Evolutionary conservation across 1,140 invertebrate genomes (phyloP), one percentile per base, ranked within the genome.

Genomic region (Nasonia vitripennis): DNA sequence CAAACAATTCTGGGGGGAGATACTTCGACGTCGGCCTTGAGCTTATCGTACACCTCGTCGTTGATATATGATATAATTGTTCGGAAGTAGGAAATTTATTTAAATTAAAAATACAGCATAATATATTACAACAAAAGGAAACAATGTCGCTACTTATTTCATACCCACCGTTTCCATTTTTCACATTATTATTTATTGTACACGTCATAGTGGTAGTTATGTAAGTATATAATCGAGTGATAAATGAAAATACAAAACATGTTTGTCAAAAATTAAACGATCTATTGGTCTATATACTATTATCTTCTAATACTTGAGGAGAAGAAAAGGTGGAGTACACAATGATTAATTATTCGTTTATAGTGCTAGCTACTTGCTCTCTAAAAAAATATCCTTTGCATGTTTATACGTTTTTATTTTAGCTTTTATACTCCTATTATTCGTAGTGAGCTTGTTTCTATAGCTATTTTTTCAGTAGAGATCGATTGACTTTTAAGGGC

Each of bases 71-170:
- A 45, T 78, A 82, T 48, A 67, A 87, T 83, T 87, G 55, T 89
- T 88, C 10, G 45, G 20, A 86, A 77, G 84, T 86, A 89, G 62
- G 51, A 77, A 48, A 80, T 87, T 71, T 87, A 84, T 74, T 82
- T 75, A 23, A 87, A 89, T 86, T 78, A 88, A 87, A 87, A 89
- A 89, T 84, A 89, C 71, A 85, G 27, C 85, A 88, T 79, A 71
- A 88, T 79, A 71, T 87, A 89, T 41, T 87, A 86, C 82, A 85
- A 81, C 68, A 82, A 82, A 87, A 87, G n/a, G 10, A 55, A 10
- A 14, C n/a, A 27, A n/a, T 75, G n/a, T 77, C 37, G 20, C 27
- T 27, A 55, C 23, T 81, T 34, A 73, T 51, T 73, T 27, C 31
- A 31, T 34, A 71, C 27, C 23, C 23, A 70, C 17, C 17, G 6